Conservation (phyloP, 2,888 invertebrate genomes). For the Nomada ferruginata region DNA sequence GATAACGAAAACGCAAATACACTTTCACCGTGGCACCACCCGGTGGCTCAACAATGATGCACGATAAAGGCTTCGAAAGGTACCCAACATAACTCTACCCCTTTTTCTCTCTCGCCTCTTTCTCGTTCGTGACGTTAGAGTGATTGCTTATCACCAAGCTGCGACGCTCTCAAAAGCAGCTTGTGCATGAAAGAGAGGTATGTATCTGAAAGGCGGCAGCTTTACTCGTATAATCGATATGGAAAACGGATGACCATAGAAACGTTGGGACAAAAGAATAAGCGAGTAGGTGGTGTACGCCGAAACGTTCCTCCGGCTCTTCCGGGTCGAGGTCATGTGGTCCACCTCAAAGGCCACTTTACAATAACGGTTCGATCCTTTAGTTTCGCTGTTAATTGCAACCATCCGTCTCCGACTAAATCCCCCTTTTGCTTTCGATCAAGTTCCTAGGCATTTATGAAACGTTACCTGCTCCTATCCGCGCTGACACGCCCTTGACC, state of each 20-base stretch:
- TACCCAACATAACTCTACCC: background rate
- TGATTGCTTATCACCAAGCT: slow-evolving; percentile 29
- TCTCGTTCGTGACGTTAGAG: slow-evolving; percentile 12
- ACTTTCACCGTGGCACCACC: slow-evolving; percentile 16
- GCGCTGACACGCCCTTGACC: slow-evolving; percentile 4
- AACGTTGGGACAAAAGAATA: slow-evolving; percentile 25
- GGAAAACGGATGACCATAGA: slow-evolving; percentile 28
- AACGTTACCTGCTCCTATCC: background rate
- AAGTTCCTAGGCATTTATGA: background rate
- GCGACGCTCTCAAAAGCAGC: slow-evolving; percentile 5
- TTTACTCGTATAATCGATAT: slow-evolving; percentile 31
- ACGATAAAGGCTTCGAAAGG: slow-evolving; percentile 20
- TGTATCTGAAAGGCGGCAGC: slow-evolving; percentile 10
- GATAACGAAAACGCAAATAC: slow-evolving; percentile 47
- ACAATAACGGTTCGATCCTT: slow-evolving; percentile 25
- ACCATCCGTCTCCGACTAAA: background rate
- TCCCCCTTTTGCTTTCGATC: background rate
- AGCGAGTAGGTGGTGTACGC: background rate
- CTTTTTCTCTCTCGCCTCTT: too few relatives aligned
- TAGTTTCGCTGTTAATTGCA: slow-evolving; percentile 27
- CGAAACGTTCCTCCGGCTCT: background rate
- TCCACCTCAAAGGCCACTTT: slow-evolving; percentile 32
- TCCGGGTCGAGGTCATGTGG: slow-evolving; percentile 37
- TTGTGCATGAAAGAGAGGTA: background rate
- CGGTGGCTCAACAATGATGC: slow-evolving; percentile 33